Evolutionary conservation across 1,140 invertebrate species (phyloP).

Genomic region (Drosophila pandora): DNA sequence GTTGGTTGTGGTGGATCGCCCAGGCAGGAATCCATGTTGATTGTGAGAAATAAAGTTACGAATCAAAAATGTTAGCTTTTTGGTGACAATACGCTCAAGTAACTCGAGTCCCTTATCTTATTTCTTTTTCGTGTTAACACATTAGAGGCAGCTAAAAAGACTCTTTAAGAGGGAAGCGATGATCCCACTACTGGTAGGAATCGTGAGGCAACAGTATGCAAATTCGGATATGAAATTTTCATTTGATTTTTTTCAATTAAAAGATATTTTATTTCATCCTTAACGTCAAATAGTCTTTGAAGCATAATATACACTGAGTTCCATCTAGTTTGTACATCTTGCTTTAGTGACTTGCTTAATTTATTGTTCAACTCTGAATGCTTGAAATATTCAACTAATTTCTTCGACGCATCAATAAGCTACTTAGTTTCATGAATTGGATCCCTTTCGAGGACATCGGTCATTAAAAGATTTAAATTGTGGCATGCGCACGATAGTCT

Average conservation of each 20-base stretch:
- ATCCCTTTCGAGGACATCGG: neutral
- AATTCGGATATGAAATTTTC: no score
- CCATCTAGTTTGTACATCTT: neutral
- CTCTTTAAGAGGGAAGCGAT: no score
- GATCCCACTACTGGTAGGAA: no score
- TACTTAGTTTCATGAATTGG: neutral
- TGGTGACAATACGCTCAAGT: no score
- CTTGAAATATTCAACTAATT: neutral
- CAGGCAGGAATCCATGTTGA: no score
- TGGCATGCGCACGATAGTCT: neutral
- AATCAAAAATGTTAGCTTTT: no score
- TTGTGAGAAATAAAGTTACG: no score
- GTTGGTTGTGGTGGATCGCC: no score
- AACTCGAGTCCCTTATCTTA: no score
- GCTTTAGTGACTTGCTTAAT: neutral
- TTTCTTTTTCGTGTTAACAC: no score
- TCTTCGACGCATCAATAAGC: slow-evolving; percentile 1
- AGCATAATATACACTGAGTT: neutral
- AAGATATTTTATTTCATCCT: slow-evolving; percentile 1
- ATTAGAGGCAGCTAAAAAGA: no score
- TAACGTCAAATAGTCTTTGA: neutral
- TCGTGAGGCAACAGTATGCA: no score
- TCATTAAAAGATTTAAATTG: slow-evolving; percentile 1
- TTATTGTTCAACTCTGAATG: slow-evolving; percentile 1
- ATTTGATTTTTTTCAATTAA: neutral